phyloP scores from a whole-genome alignment of 2,797 vertebrate species.

The Thunnus albacares region DNA sequence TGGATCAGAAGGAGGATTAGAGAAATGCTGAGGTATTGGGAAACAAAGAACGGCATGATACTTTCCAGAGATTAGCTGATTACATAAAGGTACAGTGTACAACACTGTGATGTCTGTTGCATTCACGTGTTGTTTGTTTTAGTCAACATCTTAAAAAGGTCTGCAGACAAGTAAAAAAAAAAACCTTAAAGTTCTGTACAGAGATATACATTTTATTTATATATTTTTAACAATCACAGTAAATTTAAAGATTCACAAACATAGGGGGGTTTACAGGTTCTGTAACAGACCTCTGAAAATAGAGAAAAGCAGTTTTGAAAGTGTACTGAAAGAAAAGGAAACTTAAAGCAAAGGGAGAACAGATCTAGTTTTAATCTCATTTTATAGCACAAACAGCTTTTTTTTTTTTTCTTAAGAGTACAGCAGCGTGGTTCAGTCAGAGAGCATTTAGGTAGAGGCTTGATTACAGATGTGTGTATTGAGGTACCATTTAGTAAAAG shows the following conservation, averaged over 20 bases:
- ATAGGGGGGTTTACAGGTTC: constrained; percentile 45
- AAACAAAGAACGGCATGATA: constrained; percentile 50
- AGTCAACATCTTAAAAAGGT: too few species aligned
- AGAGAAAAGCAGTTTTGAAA: constrained; percentile 40
- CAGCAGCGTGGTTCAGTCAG: constrained; percentile 60
- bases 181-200: constrained; percentile 56
- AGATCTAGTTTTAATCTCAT: constrained; percentile 64
- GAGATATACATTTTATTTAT: constrained; percentile 84
- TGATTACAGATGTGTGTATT: constrained; percentile 53
- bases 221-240: constrained; percentile 82
- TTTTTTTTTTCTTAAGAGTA: constrained; percentile 29
- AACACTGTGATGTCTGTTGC: constrained; percentile 17
- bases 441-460: constrained; percentile 38
- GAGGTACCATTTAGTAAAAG: constrained; percentile 60
- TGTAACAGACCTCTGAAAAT: constrained; percentile 74
- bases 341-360: constrained; percentile 57
- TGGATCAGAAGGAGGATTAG: constrained; percentile 60
- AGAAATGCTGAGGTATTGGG: constrained; percentile 71
- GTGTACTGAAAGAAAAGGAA: constrained; percentile 56
- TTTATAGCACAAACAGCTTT: constrained; percentile 63
- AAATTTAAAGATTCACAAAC: constrained; percentile 72
- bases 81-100: constrained; percentile 41
- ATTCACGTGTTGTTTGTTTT: neutral
- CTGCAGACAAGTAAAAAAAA: constrained; percentile 13
- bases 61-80: constrained; percentile 76